Base-by-base conservation (phyloP, 2,113 vertebrate genomes). In the Mesembrinibis cayennensis region DNA sequence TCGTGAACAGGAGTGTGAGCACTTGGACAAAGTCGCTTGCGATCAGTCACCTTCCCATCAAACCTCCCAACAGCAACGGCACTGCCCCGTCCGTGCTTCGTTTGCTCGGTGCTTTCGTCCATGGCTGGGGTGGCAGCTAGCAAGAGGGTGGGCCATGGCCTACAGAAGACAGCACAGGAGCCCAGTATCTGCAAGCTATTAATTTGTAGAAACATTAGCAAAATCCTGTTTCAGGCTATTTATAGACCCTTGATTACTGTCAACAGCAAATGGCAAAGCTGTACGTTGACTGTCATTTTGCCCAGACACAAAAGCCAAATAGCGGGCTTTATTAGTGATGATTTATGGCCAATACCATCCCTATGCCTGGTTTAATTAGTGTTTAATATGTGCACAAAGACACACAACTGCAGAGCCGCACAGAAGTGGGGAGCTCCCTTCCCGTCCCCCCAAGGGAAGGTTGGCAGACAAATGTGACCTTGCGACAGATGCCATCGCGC, bases 291-390 rank as follows among this genome's bases (percentile, higher is more conserved):
- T 36, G 25, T 6, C 16, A 0, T 13, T 19, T 34, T 16, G 34
- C 14, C 74, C 77, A 4, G 4, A 25, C n/a, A 53, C 9, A 29
- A 7, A 11, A 30, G 7, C 16, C 77, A 49, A 17, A 47, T 1
- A 29, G 6, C 0, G 2, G 40, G 12, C 0, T 56, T 30, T 16
- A 2, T 6, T 11, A 58, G 26, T 0, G 1, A 0, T 4, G 49
- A 3, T 42, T 72, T 29, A 16, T 2, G 7, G 25, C 49, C 87
- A 40, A 22, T 9, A 4, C 50, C 40, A 36, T 6, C 81, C 47
- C 62, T 11, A 0, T 19, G 49, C 30, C n/a, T 3, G 0, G 1
- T 1, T 10, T 13, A 21, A 34, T 36, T 20, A 47, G 5, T 9
- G 1, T 70, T 89, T 53, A 4, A 16, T 1, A 16, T 4, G 8